Percentiles rank a stretch among this genome's conserved stretches.
Conservation (phyloP, 2,888 invertebrate genomes). For the Ischnura elegans region DNA sequence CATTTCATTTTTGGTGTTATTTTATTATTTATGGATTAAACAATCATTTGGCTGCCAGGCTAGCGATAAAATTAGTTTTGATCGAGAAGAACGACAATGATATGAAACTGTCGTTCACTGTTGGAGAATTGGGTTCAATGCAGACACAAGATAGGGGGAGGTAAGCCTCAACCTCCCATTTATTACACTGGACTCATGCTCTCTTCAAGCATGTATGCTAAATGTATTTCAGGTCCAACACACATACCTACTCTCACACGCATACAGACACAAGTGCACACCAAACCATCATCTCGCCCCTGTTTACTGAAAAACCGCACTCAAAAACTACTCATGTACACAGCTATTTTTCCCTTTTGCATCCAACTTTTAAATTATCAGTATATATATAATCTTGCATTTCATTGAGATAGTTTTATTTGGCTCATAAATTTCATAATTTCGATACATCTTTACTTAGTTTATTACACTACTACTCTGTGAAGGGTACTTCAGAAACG, state of each 20-base stretch:
- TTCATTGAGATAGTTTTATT: conserved; percentile 48
- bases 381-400: conserved; percentile 49
- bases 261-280: conserved; percentile 62
- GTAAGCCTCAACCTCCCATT: conserved; percentile 41
- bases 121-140: conserved; percentile 29
- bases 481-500: conserved; percentile 52
- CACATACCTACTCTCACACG: conserved; percentile 44
- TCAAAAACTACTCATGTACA: conserved; percentile 50
- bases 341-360: conserved; percentile 61
- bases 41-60: conserved; percentile 47
- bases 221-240: conserved; percentile 34
- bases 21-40: conserved; percentile 19
- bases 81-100: conserved; percentile 14
- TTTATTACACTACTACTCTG: conserved; percentile 52
- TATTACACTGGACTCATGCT: conserved; percentile 33
- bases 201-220: conserved; percentile 39
- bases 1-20: neutral
- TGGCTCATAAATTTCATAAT: conserved; percentile 50
- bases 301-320: conserved; percentile 57
- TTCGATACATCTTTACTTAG: conserved; percentile 54
- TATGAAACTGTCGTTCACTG: conserved; percentile 14
- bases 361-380: conserved; percentile 61
- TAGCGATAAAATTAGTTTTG: conserved; percentile 42
- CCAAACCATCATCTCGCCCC: conserved; percentile 42
- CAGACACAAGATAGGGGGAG: conserved; percentile 48